phyloP scores from a whole-genome alignment of 2,888 invertebrate species.

The Eledona agricola region DNA sequence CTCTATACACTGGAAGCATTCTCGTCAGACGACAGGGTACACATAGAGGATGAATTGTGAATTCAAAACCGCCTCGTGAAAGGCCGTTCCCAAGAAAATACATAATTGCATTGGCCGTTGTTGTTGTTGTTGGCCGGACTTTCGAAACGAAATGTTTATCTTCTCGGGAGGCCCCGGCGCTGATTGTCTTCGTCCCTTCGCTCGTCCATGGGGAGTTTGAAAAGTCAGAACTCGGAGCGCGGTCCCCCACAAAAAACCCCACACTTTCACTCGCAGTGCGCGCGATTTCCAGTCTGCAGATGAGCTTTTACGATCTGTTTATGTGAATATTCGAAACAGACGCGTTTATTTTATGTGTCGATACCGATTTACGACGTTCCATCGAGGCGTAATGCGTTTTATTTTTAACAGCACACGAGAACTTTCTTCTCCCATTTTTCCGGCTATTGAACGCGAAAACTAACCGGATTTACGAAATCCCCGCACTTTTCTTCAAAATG shows the following conservation, averaged over 20 bases:
- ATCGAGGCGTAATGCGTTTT: constrained; percentile 39
- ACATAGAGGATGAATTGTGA: constrained; percentile 31
- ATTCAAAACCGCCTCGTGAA: constrained; percentile 33
- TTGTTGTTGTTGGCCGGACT: constrained; percentile 32
- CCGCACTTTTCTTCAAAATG: constrained; percentile 39
- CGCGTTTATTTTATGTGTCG: constrained; percentile 44
- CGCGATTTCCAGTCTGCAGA: constrained; percentile 25
- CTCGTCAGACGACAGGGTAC: constrained; percentile 21
- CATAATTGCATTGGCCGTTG: constrained; percentile 33
- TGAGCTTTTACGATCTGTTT: constrained; percentile 36
- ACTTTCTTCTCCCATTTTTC: constrained; percentile 46
- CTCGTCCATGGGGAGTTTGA: constrained; percentile 10
- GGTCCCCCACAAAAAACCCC: constrained; percentile 15
- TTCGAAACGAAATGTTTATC: constrained; percentile 35
- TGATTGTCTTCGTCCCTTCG: constrained; percentile 10
- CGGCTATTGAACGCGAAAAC: constrained; percentile 53
- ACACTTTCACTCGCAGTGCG: constrained; percentile 8
- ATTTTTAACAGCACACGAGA: constrained; percentile 40
- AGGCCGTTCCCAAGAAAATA: constrained; percentile 34
- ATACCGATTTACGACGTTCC: constrained; percentile 42
- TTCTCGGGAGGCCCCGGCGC: constrained; percentile 20
- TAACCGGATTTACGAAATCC: constrained; percentile 53
- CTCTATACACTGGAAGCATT: constrained; percentile 32
- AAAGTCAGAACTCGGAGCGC: constrained; percentile 13
- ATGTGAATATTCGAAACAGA: constrained; percentile 37